phyloP scores from a whole-genome alignment of 2,888 invertebrate species.

The Ophion costatus region DNA sequence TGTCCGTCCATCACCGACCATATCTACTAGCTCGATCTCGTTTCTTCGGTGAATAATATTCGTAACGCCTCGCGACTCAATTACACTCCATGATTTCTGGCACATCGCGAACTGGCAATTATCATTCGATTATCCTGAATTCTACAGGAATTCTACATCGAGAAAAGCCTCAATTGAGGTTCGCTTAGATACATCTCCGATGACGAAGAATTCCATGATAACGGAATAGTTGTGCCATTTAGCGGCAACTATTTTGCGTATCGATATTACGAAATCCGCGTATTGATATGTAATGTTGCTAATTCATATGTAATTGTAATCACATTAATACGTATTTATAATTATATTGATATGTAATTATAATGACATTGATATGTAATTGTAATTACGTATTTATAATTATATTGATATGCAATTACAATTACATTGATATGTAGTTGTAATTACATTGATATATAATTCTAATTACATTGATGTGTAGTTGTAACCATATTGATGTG shows the following conservation, averaged over 20 bases:
- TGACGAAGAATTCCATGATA: neutral
- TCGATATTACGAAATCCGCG: slow-evolving; percentile 23
- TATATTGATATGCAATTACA: no score
- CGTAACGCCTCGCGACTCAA: slow-evolving; percentile 48
- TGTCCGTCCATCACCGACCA: slow-evolving; percentile 30
- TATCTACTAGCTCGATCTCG: slow-evolving; percentile 57
- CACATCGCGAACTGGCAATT: slow-evolving; percentile 57
- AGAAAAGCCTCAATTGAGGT: slow-evolving; percentile 15
- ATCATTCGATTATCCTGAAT: slow-evolving; percentile 69
- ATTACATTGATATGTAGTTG: neutral
- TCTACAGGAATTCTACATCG: slow-evolving; percentile 33
- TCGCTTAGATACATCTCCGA: neutral
- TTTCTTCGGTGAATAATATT: slow-evolving; percentile 43
- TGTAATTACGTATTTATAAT: no score
- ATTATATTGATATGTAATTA: no score
- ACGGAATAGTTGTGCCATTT: slow-evolving; percentile 11
- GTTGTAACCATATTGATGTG: neutral
- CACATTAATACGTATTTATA: no score
- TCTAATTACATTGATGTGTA: no score
- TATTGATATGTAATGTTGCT: neutral
- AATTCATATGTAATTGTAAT: neutral
- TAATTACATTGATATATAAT: no score
- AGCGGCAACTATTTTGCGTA: slow-evolving; percentile 4
- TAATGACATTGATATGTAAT: neutral
- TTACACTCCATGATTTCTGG: slow-evolving; percentile 47